Conservation (phyloP, 2,797 vertebrate species). For the Aulostomus chinensis region DNA sequence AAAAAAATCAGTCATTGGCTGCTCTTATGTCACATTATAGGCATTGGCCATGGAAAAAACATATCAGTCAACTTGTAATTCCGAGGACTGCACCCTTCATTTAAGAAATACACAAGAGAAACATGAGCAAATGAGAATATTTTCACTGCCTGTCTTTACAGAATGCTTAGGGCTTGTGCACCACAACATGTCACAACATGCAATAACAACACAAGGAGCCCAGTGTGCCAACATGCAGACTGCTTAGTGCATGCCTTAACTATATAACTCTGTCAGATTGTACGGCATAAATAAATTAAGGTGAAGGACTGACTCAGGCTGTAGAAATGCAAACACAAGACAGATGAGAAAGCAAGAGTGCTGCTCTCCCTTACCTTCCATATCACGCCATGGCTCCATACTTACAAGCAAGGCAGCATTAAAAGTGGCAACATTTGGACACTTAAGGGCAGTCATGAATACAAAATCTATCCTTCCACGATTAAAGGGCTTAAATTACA, state of each 20-base stretch:
- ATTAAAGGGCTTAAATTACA: background rate
- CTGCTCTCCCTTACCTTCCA: slow-evolving; percentile 62
- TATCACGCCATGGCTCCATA: slow-evolving; percentile 26
- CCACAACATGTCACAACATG: slow-evolving; percentile 25
- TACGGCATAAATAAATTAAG: slow-evolving; percentile 9
- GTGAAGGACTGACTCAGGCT: slow-evolving; percentile 15
- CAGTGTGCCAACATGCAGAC: slow-evolving; percentile 52
- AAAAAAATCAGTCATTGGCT: too few species aligned
- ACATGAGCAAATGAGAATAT: slow-evolving; percentile 6
- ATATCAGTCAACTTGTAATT: too few species aligned
- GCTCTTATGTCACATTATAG: too few species aligned
- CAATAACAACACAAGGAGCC: slow-evolving; percentile 27
- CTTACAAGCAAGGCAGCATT: slow-evolving; percentile 63
- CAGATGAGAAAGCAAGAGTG: slow-evolving; percentile 11
- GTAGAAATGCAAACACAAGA: slow-evolving; percentile 43
- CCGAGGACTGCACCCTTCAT: background rate
- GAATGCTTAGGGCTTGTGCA: slow-evolving; percentile 3
- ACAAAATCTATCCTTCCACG: background rate
- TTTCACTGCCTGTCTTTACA: slow-evolving; percentile 29
- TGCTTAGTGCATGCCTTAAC: too few species aligned
- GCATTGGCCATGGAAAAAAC: too few species aligned
- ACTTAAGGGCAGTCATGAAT: slow-evolving; percentile 28
- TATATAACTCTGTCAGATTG: background rate
- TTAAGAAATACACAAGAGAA: slow-evolving; percentile 8
- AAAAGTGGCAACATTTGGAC: slow-evolving; percentile 44